These are phyloP conservation scores for Microtus ochrogaster DNA, from an alignment of 2,113 vertebrate genomes.

Conservation along the genomic window DNA sequence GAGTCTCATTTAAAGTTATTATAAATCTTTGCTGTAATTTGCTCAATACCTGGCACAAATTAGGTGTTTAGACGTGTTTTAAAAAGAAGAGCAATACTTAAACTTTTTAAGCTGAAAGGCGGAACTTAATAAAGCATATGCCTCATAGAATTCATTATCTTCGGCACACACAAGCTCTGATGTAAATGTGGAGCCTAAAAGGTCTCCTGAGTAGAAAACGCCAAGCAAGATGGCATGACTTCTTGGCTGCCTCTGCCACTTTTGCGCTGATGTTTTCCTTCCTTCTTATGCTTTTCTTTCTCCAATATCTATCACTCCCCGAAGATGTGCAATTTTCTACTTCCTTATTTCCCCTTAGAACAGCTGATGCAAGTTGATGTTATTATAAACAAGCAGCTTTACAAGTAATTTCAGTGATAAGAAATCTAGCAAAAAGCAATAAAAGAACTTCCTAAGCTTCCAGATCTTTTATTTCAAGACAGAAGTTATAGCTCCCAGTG, in stretches of 20 bases:
- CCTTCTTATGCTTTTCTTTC: neutral
- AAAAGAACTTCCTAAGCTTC: neutral
- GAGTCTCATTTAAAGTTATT: neutral
- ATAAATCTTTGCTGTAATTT: slow-evolving; percentile 32
- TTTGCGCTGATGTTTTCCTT: neutral
- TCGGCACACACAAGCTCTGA: neutral
- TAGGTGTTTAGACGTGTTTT: neutral
- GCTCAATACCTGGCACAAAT: slow-evolving; percentile 1
- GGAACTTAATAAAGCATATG: neutral
- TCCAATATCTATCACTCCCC: neutral
- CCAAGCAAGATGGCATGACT: neutral
- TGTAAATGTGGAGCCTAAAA: neutral
- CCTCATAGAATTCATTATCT: neutral
- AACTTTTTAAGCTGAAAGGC: neutral
- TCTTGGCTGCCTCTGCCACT: neutral
- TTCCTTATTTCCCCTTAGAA: slow-evolving; percentile 66
- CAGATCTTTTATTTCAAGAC: neutral
- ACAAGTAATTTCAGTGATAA: slow-evolving; percentile 48
- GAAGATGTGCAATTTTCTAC: slow-evolving; percentile 30
- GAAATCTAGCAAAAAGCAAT: slow-evolving; percentile 38
- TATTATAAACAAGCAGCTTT: slow-evolving; percentile 58
- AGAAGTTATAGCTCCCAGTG: neutral
- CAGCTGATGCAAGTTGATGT: slow-evolving; percentile 17
- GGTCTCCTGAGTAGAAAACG: neutral
- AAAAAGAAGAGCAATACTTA: slow-evolving; percentile 33